These are phyloP conservation scores for Laticauda colubrina DNA, from an alignment of 2,113 vertebrate species.

Conservation along the genomic window DNA sequence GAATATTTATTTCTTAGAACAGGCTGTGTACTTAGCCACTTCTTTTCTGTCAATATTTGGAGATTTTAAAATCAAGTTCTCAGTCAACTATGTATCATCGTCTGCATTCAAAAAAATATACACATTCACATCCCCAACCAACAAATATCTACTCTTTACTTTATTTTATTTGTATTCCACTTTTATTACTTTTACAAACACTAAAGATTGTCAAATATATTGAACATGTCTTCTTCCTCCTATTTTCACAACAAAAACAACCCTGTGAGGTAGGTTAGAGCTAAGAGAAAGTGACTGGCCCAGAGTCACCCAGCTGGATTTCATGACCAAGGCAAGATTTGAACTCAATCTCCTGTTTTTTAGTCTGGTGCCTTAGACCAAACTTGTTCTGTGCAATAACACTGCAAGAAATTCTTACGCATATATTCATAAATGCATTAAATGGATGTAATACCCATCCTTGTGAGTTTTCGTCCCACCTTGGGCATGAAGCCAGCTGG, in stretches of 20 bases:
- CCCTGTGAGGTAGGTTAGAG: background rate
- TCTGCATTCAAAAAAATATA: background rate
- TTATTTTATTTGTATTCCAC: background rate
- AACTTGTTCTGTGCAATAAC: background rate
- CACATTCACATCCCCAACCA: background rate
- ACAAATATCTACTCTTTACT: background rate
- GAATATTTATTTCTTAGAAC: background rate
- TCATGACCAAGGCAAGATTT: background rate
- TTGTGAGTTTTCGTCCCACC: background rate
- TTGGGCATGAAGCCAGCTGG: background rate
- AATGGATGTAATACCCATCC: background rate
- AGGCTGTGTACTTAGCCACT: background rate
- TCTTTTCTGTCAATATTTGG: background rate
- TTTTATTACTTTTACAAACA: background rate
- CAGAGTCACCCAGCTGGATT: background rate
- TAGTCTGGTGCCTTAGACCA: background rate
- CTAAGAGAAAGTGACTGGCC: background rate
- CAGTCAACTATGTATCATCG: background rate
- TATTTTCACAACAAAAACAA: background rate
- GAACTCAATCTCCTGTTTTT: background rate
- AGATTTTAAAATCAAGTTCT: background rate
- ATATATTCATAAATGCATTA: background rate
- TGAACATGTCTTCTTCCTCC: background rate
- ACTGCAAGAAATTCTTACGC: background rate
- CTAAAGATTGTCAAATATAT: background rate